Evolutionary conservation across 1,140 invertebrate genomes (phyloP).

Genomic region (Pachypeltis micranthus): DNA sequence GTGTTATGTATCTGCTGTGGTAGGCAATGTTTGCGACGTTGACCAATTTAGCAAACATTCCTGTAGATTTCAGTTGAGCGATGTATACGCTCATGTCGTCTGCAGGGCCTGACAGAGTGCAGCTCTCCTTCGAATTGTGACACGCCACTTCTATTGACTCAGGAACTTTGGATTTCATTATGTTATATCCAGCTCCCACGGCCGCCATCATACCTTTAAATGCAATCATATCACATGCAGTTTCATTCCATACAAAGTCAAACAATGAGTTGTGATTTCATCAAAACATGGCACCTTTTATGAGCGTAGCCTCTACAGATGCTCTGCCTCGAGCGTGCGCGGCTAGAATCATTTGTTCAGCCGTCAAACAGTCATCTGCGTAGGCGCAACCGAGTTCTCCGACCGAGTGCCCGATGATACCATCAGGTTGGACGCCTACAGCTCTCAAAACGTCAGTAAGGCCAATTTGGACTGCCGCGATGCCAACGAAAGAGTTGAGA

Average conservation of each 20-base stretch:
- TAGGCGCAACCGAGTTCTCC: constrained; percentile 56
- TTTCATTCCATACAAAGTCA: no score
- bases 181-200: constrained; percentile 36
- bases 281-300: constrained; percentile 44
- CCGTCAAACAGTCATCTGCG: constrained; percentile 54
- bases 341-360: constrained; percentile 48
- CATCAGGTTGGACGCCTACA: constrained; percentile 46
- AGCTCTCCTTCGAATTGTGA: constrained; percentile 54
- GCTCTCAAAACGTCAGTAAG: constrained; percentile 43
- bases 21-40: constrained; percentile 58
- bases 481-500: constrained; percentile 54
- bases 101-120: constrained; percentile 56
- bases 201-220: constrained; percentile 39
- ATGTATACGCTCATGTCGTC: constrained; percentile 38
- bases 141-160: constrained; percentile 52
- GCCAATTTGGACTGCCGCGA: constrained; percentile 68
- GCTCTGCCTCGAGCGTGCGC: constrained; percentile 50
- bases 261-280: no score
- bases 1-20: constrained; percentile 63
- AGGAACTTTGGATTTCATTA: constrained; percentile 48
- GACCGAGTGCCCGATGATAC: constrained; percentile 56
- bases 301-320: constrained; percentile 42
- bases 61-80: constrained; percentile 43
- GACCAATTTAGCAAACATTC: constrained; percentile 64
- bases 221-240: no score